phyloP scores from a whole-genome alignment of 2,797 vertebrate genomes.

The Arrhamphus sclerolepis region DNA sequence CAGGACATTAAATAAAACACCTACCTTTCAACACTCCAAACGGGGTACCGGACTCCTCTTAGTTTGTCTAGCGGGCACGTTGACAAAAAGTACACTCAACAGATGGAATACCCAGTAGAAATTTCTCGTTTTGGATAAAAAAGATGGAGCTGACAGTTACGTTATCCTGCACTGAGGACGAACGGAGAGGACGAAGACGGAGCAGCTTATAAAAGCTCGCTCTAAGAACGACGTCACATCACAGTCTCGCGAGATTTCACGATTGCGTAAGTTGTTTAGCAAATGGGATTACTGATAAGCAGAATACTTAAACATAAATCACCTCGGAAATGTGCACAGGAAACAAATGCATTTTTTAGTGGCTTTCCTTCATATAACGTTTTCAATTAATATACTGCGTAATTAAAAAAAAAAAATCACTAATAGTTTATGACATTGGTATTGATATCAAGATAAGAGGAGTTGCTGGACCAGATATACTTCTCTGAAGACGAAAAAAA shows the following conservation, averaged over 20 bases:
- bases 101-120: neutral
- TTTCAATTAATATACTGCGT: too few species aligned
- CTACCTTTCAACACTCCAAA: constrained; percentile 31
- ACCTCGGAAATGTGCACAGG: too few species aligned
- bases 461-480: too few species aligned
- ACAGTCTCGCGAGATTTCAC: constrained; percentile 58
- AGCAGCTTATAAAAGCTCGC: constrained; percentile 40
- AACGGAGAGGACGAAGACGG: constrained; percentile 74
- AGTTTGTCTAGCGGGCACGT: accelerated
- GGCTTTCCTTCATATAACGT: too few species aligned
- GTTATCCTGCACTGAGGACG: constrained; percentile 89
- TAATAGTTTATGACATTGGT: too few species aligned
- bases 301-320: too few species aligned
- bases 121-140: neutral
- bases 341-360: too few species aligned
- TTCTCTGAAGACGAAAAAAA: too few species aligned
- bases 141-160: accelerated
- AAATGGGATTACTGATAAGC: too few species aligned
- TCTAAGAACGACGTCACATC: accelerated
- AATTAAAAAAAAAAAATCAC: too few species aligned
- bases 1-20: constrained; percentile 6
- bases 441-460: too few species aligned
- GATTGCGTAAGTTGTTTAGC: too few species aligned
- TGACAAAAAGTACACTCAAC: accelerated
- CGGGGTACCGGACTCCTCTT: accelerated